Evolutionary conservation across 2,797 vertebrate species (phyloP).

Genomic region (Acrossocheilus fasciatus): DNA sequence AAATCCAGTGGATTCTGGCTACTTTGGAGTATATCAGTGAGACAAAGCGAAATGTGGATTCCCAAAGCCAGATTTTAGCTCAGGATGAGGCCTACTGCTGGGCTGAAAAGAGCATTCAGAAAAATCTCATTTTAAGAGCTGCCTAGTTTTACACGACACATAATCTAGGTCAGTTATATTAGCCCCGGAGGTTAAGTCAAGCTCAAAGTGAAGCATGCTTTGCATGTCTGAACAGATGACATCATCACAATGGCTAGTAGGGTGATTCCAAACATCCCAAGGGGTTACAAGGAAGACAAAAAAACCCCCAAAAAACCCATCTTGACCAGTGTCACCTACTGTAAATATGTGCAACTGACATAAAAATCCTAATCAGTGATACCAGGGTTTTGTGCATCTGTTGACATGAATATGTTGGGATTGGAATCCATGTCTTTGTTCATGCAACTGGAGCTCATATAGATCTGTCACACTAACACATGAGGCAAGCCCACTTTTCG

Average conservation of each 20-base stretch:
- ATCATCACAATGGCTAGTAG: constrained; percentile 50
- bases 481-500: constrained; percentile 1
- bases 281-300: constrained; percentile 10
- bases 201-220: constrained; percentile 53
- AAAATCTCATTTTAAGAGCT: constrained; percentile 17
- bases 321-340: constrained; percentile 6
- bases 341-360: background rate
- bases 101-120: constrained; percentile 41
- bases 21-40: background rate
- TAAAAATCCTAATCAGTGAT: background rate
- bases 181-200: constrained; percentile 45
- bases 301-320: background rate
- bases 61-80: constrained; percentile 9
- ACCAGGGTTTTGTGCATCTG: background rate
- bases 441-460: background rate
- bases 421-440: constrained; percentile 32
- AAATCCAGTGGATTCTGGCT: background rate
- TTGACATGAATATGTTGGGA: background rate
- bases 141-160: background rate
- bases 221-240: constrained; percentile 61
- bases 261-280: constrained; percentile 24
- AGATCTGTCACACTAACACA: constrained; percentile 11
- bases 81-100: constrained; percentile 4
- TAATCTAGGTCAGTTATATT: constrained; percentile 52
- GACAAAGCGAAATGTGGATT: constrained; percentile 15